phyloP scores from a whole-genome alignment of 2,888 invertebrate species.

The Plutella xylostella region DNA sequence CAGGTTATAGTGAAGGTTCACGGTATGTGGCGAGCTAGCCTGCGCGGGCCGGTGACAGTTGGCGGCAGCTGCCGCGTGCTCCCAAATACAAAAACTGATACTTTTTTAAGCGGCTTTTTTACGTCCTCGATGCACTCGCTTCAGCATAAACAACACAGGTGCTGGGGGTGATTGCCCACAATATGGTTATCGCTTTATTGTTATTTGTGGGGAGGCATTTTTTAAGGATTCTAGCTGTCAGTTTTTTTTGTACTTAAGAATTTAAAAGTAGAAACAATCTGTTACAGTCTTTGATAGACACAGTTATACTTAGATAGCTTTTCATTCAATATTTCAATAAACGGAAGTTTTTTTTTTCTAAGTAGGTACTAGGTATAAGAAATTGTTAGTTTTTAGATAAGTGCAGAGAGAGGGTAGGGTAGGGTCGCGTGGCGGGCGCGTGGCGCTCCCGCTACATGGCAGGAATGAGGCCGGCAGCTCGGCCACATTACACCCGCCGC shows the following conservation, averaged over 20 bases:
- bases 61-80: slow-evolving; percentile 59
- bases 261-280: too few relatives aligned
- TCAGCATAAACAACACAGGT: slow-evolving; percentile 65
- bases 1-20: not conserved
- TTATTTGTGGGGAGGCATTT: slow-evolving; percentile 37
- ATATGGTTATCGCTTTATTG: slow-evolving; percentile 58
- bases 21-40: too few relatives aligned
- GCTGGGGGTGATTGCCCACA: slow-evolving; percentile 61
- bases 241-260: slow-evolving; percentile 9
- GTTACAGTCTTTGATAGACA: too few relatives aligned
- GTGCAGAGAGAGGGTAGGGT: not conserved
- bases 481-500: too few relatives aligned
- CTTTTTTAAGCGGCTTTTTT: slow-evolving; percentile 63
- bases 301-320: too few relatives aligned
- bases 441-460: slow-evolving; percentile 8
- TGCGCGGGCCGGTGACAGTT: slow-evolving; percentile 50
- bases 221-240: slow-evolving; percentile 32
- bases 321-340: too few relatives aligned
- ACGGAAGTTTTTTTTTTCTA: too few relatives aligned
- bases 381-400: not conserved
- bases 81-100: slow-evolving; percentile 63
- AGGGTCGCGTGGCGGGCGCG: slow-evolving; percentile 13
- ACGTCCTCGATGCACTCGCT: slow-evolving; percentile 58
- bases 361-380: not conserved
- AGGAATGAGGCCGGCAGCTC: too few relatives aligned